These are phyloP conservation scores for Pseudorhombus dupliciocellatus DNA, from an alignment of 2,113 vertebrate genomes.

Conservation along the genomic window DNA sequence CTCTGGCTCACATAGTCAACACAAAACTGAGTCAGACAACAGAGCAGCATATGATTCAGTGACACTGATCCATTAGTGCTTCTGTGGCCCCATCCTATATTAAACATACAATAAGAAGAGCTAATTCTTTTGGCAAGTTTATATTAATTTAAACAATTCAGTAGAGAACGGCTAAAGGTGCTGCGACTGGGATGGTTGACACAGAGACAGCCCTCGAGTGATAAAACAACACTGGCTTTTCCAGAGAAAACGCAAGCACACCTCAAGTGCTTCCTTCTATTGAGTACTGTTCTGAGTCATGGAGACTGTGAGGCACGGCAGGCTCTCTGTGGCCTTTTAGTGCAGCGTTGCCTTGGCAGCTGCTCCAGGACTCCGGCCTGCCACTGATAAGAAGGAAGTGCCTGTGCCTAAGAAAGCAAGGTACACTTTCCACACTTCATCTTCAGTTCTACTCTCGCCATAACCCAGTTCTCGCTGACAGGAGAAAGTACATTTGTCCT, in stretches of 20 bases:
- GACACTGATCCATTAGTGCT: constrained; percentile 41
- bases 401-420: constrained; percentile 46
- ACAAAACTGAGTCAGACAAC: constrained; percentile 49
- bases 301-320: constrained; percentile 36
- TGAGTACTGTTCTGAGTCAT: constrained; percentile 65
- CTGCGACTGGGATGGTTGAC: constrained; percentile 16
- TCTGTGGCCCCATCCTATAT: constrained; percentile 15
- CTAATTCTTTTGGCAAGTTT: constrained; percentile 20
- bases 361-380: constrained; percentile 53
- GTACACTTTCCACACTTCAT: constrained; percentile 28
- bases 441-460: constrained; percentile 11
- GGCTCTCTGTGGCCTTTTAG: constrained; percentile 50
- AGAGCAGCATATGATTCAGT: constrained; percentile 35
- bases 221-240: constrained; percentile 40
- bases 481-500: constrained; percentile 19
- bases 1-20: constrained; percentile 46
- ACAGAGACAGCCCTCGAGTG: constrained; percentile 18
- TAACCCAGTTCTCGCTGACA: constrained; percentile 21
- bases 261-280: constrained; percentile 70
- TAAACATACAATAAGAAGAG: constrained; percentile 42
- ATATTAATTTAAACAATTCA: constrained; percentile 40
- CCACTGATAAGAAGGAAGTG: constrained; percentile 74
- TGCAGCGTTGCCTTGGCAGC: constrained; percentile 70
- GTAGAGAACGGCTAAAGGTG: constrained; percentile 18
- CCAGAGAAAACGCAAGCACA: constrained; percentile 44